A percentile compares a stretch with the other conserved stretches of the same genome.
Evolutionary conservation across 1,140 invertebrate genomes (phyloP).

Genomic region (Tetragonula clypearis): DNA sequence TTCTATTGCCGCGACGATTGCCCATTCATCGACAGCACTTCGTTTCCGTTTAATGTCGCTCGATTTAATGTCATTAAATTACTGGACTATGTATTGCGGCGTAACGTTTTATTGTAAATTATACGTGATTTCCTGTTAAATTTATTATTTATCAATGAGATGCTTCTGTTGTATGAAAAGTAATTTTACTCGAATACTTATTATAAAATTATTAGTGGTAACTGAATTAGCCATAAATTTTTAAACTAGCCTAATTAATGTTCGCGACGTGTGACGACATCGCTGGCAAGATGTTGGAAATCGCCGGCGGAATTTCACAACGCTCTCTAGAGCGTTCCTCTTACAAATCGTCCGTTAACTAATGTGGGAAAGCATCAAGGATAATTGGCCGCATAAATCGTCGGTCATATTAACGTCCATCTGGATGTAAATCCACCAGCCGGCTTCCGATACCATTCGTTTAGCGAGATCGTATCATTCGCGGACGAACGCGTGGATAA

Average conservation of each 20-base stretch:
- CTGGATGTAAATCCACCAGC: slow-evolving; percentile 38
- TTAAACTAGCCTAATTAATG: slow-evolving; percentile 45
- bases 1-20: background rate
- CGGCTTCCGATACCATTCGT: slow-evolving; percentile 33
- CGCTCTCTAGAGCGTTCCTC: background rate
- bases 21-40: background rate
- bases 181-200: background rate
- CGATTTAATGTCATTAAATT: background rate
- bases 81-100: background rate
- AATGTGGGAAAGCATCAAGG: slow-evolving; percentile 69
- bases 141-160: background rate
- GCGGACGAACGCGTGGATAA: background rate
- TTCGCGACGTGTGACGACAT: slow-evolving; percentile 31
- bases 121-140: background rate
- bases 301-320: slow-evolving; percentile 59
- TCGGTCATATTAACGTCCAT: slow-evolving; percentile 42
- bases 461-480: slow-evolving; percentile 27
- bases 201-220: background rate
- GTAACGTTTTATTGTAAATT: background rate
- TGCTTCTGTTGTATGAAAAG: no score
- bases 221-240: slow-evolving; percentile 55
- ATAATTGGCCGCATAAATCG: slow-evolving; percentile 58
- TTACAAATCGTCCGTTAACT: slow-evolving; percentile 47
- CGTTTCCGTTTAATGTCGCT: background rate
- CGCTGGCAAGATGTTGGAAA: slow-evolving; percentile 30